Evolutionary conservation across 2,888 invertebrate genomes (phyloP).

Genomic region (Megaustenia siamemsis): DNA sequence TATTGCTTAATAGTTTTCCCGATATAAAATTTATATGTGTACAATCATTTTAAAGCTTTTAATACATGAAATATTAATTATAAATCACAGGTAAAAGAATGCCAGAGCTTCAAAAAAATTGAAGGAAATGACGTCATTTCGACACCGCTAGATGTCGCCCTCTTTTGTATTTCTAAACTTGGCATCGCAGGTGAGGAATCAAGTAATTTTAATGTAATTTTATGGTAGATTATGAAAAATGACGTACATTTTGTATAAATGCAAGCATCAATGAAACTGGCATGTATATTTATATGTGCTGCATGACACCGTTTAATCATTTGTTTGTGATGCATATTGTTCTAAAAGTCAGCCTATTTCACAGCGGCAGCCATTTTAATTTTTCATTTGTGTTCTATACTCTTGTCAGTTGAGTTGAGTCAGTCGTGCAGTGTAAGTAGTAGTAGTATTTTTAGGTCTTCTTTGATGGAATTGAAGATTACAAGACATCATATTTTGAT

Average conservation of each 20-base stretch:
- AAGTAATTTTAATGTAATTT: not conserved
- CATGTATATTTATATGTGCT: not conserved
- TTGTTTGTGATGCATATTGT: not conserved
- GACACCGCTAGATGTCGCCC: constrained; percentile 52
- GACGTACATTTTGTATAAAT: not conserved
- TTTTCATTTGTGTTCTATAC: too few species aligned
- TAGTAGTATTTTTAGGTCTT: too few species aligned
- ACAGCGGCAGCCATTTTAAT: constrained; percentile 46
- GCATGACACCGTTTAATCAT: not conserved
- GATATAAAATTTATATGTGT: too few species aligned
- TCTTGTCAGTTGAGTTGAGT: too few species aligned
- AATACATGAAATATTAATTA: too few species aligned
- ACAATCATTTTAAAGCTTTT: too few species aligned
- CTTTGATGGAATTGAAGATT: too few species aligned
- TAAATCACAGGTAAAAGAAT: not conserved
- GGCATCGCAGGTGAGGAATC: constrained; percentile 50
- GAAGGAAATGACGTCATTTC: constrained; percentile 52
- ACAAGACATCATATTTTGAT: too few species aligned
- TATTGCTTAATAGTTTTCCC: too few species aligned
- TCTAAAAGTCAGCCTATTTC: not conserved
- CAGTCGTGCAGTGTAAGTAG: too few species aligned
- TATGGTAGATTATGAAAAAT: not conserved
- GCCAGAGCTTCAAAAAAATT: not conserved
- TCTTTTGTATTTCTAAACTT: constrained; percentile 53
- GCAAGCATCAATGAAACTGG: too few species aligned